Conservation (phyloP, 1,140 invertebrate genomes). For the Gerris buenoi region DNA sequence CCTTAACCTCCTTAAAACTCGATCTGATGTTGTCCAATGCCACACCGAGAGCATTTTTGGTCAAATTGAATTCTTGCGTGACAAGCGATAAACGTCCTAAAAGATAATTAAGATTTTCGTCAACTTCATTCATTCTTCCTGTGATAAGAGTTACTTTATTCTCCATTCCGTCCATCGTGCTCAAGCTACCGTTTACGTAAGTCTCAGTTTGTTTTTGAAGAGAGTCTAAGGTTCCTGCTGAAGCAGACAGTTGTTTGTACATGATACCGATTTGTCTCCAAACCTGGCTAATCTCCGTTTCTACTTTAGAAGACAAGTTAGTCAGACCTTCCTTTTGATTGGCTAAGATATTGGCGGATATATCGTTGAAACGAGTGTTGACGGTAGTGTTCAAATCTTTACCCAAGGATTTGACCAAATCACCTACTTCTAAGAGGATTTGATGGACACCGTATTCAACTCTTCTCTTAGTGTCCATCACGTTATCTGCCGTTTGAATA, state of each 20-base stretch:
- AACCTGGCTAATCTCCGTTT: constrained; percentile 60
- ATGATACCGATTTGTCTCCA: constrained; percentile 41
- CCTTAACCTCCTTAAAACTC: constrained; percentile 48
- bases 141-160: constrained; percentile 59
- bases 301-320: constrained; percentile 61
- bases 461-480: constrained; percentile 64
- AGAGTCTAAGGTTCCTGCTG: constrained; percentile 50
- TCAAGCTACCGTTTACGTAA: constrained; percentile 66
- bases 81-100: constrained; percentile 63
- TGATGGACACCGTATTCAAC: constrained; percentile 73
- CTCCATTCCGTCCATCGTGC: constrained; percentile 65
- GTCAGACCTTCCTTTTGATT: constrained; percentile 54
- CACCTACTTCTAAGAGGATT: constrained; percentile 62
- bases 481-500: constrained; percentile 67
- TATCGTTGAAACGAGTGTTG: constrained; percentile 48
- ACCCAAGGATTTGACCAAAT: constrained; percentile 46
- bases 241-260: constrained; percentile 66
- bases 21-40: constrained; percentile 54
- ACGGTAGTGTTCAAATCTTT: constrained; percentile 50
- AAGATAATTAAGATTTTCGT: constrained; percentile 70
- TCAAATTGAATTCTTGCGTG: constrained; percentile 71
- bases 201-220: constrained; percentile 62
- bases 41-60: constrained; percentile 54
- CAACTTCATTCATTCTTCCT: constrained; percentile 61
- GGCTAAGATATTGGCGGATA: constrained; percentile 50